Percentiles rank a stretch among this genome's conserved stretches.
Conservation (phyloP, 2,888 invertebrate genomes). For the Microchrysa polita region DNA sequence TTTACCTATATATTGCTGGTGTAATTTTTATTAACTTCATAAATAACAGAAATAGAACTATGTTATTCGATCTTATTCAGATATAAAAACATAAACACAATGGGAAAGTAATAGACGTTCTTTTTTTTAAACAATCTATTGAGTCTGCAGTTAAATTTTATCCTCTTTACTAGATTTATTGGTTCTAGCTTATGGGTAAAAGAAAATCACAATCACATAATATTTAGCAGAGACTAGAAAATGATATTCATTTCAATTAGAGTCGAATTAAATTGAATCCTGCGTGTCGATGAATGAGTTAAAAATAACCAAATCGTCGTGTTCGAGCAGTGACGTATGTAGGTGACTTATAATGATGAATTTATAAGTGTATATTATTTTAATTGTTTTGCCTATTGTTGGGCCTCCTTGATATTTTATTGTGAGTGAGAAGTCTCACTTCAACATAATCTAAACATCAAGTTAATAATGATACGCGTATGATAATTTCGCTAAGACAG, state of each 20-base stretch:
- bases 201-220: constrained; percentile 12
- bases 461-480: too few relatives aligned
- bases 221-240: neutral
- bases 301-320: constrained; percentile 45
- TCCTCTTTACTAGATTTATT: neutral
- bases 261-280: neutral
- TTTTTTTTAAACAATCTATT: neutral
- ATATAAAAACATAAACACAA: constrained; percentile 4
- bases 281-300: constrained; percentile 38
- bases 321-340: constrained; percentile 21
- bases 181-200: neutral
- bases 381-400: too few relatives aligned
- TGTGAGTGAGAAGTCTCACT: too few relatives aligned
- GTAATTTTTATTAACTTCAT: constrained; percentile 27
- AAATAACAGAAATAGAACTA: constrained; percentile 22
- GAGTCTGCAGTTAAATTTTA: neutral
- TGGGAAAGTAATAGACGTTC: neutral
- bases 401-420: too few relatives aligned
- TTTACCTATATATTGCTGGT: constrained; percentile 24
- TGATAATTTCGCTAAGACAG: too few relatives aligned
- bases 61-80: constrained; percentile 19
- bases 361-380: too few relatives aligned
- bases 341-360: too few relatives aligned
- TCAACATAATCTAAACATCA: too few relatives aligned
- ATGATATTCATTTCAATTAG: constrained; percentile 1